Evolutionary conservation across 2,113 vertebrate genomes (phyloP).

Genomic region (Cyrtonyx montezumae): DNA sequence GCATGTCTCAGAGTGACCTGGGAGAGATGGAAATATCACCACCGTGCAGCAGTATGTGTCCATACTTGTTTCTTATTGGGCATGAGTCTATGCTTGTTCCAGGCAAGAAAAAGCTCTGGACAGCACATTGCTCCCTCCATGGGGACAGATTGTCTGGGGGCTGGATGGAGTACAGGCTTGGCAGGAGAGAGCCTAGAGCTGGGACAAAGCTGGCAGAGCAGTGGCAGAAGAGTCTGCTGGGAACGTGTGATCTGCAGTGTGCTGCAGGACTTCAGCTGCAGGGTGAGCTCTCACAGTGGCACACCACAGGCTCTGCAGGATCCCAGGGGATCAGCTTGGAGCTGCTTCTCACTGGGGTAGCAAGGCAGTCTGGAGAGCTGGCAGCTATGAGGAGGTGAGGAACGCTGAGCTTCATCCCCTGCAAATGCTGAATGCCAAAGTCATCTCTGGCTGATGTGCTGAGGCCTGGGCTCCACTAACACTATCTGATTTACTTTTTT

Average conservation of each 20-base stretch:
- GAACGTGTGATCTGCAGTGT: neutral
- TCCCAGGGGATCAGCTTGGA: neutral
- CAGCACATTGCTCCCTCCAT: neutral
- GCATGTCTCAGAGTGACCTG: neutral
- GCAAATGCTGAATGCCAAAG: neutral
- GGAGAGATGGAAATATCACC: neutral
- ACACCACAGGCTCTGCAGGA: neutral
- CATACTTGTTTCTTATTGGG: neutral
- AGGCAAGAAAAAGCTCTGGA: neutral
- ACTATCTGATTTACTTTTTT: neutral
- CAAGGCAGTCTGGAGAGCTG: neutral
- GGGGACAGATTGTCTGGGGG: neutral
- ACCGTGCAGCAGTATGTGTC: rapidly evolving
- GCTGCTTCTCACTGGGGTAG: neutral
- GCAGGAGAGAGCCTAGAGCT: neutral
- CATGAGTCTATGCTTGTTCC: rapidly evolving
- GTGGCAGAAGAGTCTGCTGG: neutral
- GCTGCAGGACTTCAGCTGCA: neutral
- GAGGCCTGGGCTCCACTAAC: neutral
- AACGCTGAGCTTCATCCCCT: neutral
- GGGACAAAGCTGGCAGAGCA: neutral
- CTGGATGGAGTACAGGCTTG: neutral
- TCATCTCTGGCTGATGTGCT: rapidly evolving
- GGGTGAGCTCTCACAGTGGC: rapidly evolving
- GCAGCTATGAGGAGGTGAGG: neutral